A percentile compares a stretch with the other conserved stretches of the same genome.
These are phyloP conservation scores for Tanytarsus gracilentus DNA, from an alignment of 2,888 invertebrate genomes.

Conservation along the genomic window DNA sequence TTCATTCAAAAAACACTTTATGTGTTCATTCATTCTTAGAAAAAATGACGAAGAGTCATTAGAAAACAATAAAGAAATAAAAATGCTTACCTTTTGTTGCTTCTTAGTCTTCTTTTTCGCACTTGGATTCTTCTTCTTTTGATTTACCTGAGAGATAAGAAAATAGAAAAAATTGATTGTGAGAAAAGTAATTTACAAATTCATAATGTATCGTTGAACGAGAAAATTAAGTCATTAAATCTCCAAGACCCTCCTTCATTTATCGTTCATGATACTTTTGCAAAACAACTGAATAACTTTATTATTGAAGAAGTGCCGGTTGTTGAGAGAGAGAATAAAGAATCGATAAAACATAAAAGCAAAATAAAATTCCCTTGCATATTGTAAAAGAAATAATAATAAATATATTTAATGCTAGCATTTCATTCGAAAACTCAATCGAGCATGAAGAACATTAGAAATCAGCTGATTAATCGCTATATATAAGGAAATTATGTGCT, in stretches of 20 bases:
- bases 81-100: conserved; percentile 29
- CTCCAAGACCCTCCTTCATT: not conserved
- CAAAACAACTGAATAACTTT: too few species aligned
- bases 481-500: not conserved
- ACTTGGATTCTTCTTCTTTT: conserved; percentile 17
- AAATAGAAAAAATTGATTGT: not conserved
- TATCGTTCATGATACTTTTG: too few species aligned
- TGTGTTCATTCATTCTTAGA: too few species aligned
- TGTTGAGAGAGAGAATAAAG: too few species aligned
- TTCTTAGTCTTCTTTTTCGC: conserved; percentile 27
- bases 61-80: not conserved
- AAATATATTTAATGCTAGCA: conserved; percentile 2
- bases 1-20: too few species aligned
- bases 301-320: not conserved
- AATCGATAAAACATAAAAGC: conserved; percentile 6
- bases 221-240: conserved; percentile 16
- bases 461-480: conserved; percentile 27
- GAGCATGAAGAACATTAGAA: conserved; percentile 23
- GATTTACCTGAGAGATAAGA: conserved; percentile 24
- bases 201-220: not conserved
- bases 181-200: not conserved
- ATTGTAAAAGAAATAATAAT: not conserved
- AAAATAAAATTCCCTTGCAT: conserved; percentile 3
- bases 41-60: too few species aligned
- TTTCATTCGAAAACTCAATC: conserved; percentile 6